These are phyloP conservation scores for Montipora efflorescens DNA, from an alignment of 64 coral and sea anemone species.

Conservation along the genomic window DNA sequence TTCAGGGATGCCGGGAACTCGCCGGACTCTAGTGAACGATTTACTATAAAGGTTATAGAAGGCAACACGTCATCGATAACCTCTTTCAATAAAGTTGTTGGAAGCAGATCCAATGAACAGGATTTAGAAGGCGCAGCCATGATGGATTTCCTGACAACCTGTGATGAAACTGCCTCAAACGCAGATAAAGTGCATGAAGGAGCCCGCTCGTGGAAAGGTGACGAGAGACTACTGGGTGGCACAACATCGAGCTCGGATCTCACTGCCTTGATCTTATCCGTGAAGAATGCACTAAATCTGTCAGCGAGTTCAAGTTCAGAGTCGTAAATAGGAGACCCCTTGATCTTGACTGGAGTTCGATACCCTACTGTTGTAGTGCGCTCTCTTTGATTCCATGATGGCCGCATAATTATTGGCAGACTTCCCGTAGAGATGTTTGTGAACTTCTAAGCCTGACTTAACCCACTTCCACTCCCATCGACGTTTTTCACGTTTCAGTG, in stretches of 20 bases:
- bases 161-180: no score
- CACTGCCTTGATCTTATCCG: slow-evolving; percentile 14
- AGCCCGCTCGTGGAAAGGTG: neutral
- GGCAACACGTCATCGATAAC: no score
- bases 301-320: slow-evolving; percentile 43
- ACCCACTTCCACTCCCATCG: no score
- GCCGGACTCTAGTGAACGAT: no score
- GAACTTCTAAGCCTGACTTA: neutral
- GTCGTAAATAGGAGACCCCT: slow-evolving; percentile 42
- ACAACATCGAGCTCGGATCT: neutral
- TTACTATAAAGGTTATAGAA: no score
- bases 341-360: slow-evolving; percentile 55
- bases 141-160: no score
- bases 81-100: no score
- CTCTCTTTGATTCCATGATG: neutral
- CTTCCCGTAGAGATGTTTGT: neutral
- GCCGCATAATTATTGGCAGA: neutral
- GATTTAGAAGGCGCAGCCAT: no score
- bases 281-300: slow-evolving; percentile 28
- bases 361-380: slow-evolving; percentile 54
- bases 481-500: no score
- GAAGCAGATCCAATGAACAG: no score
- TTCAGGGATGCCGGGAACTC: slow-evolving; percentile 9
- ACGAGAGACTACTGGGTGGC: neutral
- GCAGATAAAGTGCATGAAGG: no score